A percentile compares a stretch with the other conserved stretches of the same genome.
phyloP scores from a whole-genome alignment of 2,888 invertebrate genomes.

The Agonopterix subpropinquella region DNA sequence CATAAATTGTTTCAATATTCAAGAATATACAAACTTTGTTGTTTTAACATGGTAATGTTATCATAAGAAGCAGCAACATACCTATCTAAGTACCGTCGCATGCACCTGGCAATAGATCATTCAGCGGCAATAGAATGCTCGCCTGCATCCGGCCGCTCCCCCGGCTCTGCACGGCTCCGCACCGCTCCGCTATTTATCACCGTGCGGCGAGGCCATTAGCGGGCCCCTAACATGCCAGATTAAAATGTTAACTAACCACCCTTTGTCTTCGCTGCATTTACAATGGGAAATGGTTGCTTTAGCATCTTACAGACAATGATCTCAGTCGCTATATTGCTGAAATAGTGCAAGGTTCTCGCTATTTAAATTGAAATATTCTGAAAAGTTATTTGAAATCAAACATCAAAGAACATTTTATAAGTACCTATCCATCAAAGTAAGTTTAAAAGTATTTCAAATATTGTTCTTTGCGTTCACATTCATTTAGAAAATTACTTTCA shows the following conservation, averaged over 20 bases:
- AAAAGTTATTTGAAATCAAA: too few species aligned
- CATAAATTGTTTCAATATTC: not conserved
- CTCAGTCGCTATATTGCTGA: too few species aligned
- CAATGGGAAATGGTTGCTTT: conserved; percentile 38
- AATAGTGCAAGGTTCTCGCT: too few species aligned
- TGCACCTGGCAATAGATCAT: conserved; percentile 38
- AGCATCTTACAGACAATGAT: too few species aligned
- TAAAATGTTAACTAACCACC: conserved; percentile 57
- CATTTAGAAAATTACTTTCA: too few species aligned
- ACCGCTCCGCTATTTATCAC: conserved; percentile 34
- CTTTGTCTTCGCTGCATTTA: conserved; percentile 47
- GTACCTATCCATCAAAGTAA: too few species aligned
- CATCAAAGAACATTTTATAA: too few species aligned
- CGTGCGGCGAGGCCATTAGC: conserved; percentile 39
- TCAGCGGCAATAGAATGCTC: conserved; percentile 39
- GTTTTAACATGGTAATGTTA: not conserved
- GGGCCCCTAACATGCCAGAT: conserved; percentile 41
- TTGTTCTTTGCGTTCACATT: too few species aligned
- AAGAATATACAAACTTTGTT: too few species aligned
- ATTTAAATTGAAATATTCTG: too few species aligned
- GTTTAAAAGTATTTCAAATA: too few species aligned
- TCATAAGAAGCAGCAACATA: not conserved
- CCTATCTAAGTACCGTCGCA: conserved; percentile 12
- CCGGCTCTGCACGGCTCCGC: conserved; percentile 3
- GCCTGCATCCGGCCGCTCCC: conserved; percentile 30